Percentiles rank a stretch among this genome's conserved stretches.
Conservation (phyloP, 2,797 vertebrate genomes). For the Mus spretus region DNA sequence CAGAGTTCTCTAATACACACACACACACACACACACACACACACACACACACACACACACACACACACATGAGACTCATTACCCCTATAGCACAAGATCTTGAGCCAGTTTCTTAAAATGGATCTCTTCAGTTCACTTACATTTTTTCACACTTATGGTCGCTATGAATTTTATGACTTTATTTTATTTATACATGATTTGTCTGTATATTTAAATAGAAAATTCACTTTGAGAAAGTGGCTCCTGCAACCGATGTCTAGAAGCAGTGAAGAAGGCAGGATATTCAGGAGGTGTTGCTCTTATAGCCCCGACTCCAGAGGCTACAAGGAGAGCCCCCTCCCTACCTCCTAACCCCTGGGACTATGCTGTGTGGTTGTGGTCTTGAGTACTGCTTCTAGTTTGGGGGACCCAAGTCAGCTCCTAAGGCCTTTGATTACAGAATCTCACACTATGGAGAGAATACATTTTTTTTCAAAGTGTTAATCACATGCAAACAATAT, state of each 20-base stretch:
- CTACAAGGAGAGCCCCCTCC: not conserved
- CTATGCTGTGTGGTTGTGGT: not conserved
- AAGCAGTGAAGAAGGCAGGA: not conserved
- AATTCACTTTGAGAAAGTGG: slow-evolving; percentile 1
- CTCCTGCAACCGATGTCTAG: not conserved
- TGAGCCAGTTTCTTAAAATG: not conserved
- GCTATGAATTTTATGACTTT: not conserved
- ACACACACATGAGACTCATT: not conserved
- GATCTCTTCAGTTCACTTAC: not conserved
- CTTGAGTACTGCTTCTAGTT: not conserved
- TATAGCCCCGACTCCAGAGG: not conserved
- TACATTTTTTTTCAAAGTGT: slow-evolving; percentile 4
- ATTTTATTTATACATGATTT: not conserved
- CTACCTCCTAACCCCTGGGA: not conserved
- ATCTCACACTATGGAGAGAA: not conserved
- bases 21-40: not conserved
- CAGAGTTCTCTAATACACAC: not conserved
- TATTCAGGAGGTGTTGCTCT: not conserved
- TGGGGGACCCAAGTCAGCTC: not conserved
- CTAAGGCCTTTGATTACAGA: not conserved
- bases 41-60: not conserved
- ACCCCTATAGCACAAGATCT: not conserved
- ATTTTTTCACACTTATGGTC: not conserved
- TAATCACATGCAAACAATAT: not conserved
- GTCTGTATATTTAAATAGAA: not conserved